These are phyloP conservation scores for Helogale parvula DNA, from an alignment of 2,113 vertebrate genomes.

Conservation along the genomic window DNA sequence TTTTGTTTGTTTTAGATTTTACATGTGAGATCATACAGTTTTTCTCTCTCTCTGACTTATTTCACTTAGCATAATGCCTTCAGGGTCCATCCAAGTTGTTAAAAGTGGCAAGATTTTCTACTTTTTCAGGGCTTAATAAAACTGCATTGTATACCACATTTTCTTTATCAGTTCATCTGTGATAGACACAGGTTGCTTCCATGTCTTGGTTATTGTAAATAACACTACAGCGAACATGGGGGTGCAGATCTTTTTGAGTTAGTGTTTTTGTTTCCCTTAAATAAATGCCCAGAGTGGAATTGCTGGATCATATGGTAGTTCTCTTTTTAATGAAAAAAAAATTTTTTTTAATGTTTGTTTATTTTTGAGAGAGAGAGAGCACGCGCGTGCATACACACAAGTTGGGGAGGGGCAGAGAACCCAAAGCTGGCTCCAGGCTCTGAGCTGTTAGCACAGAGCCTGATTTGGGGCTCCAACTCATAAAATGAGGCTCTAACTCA, in stretches of 20 bases:
- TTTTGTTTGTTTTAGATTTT: not conserved
- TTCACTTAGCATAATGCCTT: not conserved
- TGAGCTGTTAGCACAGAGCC: too few species aligned
- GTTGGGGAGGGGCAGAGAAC: too few species aligned
- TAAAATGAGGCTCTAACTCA: too few species aligned
- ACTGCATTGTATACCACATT: not conserved
- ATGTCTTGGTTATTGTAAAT: not conserved
- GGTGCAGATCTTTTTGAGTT: not conserved
- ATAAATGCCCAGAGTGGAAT: not conserved
- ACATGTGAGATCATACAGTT: not conserved
- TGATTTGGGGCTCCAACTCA: too few species aligned
- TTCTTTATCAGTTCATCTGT: not conserved
- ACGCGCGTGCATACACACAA: rapidly evolving
- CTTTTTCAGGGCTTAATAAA: not conserved
- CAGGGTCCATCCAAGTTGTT: not conserved
- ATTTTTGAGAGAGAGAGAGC: too few species aligned
- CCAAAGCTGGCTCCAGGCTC: too few species aligned
- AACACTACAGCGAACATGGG: not conserved
- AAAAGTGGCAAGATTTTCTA: not conserved
- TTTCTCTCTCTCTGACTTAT: not conserved
- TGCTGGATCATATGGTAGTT: not conserved
- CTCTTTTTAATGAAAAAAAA: not conserved
- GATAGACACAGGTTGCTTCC: not conserved
- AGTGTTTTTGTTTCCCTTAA: not conserved
- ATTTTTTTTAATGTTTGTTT: too few species aligned